Percentiles rank a stretch among this genome's conserved stretches.
Conservation (phyloP, 2,797 vertebrate genomes). For the Pagetopsis macropterus region DNA sequence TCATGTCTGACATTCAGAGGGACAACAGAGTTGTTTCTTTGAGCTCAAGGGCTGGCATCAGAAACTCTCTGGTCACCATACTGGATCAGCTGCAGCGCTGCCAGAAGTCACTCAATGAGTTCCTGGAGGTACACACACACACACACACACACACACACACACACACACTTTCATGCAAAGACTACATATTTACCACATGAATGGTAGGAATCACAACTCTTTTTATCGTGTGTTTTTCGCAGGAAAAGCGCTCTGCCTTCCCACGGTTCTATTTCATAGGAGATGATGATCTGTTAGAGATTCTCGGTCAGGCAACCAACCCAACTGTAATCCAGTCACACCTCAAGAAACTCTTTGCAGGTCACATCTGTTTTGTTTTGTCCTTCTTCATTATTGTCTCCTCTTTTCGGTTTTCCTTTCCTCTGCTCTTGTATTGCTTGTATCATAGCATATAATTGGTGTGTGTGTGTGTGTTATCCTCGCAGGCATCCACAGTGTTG, state of each 20-base stretch:
- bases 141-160: too few species aligned
- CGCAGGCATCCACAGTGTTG: slow-evolving; percentile 93
- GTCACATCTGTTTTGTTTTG: slow-evolving; percentile 69
- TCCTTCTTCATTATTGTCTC: neutral
- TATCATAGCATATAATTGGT: slow-evolving; percentile 2
- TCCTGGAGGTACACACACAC: slow-evolving; percentile 88
- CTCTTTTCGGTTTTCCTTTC: neutral
- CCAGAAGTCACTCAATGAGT: slow-evolving; percentile 98
- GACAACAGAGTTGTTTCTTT: slow-evolving; percentile 92
- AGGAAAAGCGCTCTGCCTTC: slow-evolving; percentile 98
- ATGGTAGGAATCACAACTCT: neutral
- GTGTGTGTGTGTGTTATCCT: slow-evolving; percentile 25
- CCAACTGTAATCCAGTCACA: slow-evolving; percentile 95
- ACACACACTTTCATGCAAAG: neutral
- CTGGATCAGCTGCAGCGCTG: slow-evolving; percentile 97
- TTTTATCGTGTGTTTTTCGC: slow-evolving; percentile 20
- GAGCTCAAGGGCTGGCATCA: slow-evolving; percentile 88
- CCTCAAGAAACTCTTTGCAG: slow-evolving; percentile 97
- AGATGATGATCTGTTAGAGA: slow-evolving; percentile 96
- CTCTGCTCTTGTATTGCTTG: neutral
- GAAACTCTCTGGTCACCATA: slow-evolving; percentile 89
- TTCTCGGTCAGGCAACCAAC: slow-evolving; percentile 95
- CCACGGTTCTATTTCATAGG: slow-evolving; percentile 98
- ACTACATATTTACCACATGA: neutral
- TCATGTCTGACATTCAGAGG: slow-evolving; percentile 92